Evolutionary conservation across 2,797 vertebrate species (phyloP).

Genomic region (Diceros bicornis): DNA sequence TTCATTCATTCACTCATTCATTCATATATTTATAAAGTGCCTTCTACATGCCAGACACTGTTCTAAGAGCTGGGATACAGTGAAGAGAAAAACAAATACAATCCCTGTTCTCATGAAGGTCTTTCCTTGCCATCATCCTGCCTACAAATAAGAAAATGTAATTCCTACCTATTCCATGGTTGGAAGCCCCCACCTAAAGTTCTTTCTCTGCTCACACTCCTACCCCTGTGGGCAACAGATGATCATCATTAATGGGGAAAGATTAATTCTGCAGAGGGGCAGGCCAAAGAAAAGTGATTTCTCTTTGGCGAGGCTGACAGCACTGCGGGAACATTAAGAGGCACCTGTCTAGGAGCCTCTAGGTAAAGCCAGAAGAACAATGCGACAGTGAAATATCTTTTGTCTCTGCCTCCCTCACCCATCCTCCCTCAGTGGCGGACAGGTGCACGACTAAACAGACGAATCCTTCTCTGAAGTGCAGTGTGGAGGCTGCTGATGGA

Average conservation of each 20-base stretch:
- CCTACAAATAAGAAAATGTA: constrained; percentile 50
- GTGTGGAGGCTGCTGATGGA: not conserved
- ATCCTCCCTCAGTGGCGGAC: not conserved
- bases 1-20: not conserved
- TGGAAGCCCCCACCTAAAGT: constrained; percentile 9
- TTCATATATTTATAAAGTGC: not conserved
- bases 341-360: constrained; percentile 60
- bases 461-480: not conserved
- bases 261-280: constrained; percentile 65
- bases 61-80: not conserved
- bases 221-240: not conserved
- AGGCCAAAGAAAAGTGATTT: constrained; percentile 63
- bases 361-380: constrained; percentile 68
- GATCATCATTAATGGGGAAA: constrained; percentile 58
- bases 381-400: not conserved
- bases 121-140: not conserved
- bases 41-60: not conserved
- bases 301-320: constrained; percentile 64
- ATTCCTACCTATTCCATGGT: not conserved
- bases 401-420: constrained; percentile 45
- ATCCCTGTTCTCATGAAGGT: not conserved
- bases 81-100: constrained; percentile 11
- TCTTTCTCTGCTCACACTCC: constrained; percentile 26
- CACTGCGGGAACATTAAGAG: constrained; percentile 67
- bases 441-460: constrained; percentile 53